Evolutionary conservation across 2,797 vertebrate genomes (phyloP).

Genomic region (Eremophila alpestris): DNA sequence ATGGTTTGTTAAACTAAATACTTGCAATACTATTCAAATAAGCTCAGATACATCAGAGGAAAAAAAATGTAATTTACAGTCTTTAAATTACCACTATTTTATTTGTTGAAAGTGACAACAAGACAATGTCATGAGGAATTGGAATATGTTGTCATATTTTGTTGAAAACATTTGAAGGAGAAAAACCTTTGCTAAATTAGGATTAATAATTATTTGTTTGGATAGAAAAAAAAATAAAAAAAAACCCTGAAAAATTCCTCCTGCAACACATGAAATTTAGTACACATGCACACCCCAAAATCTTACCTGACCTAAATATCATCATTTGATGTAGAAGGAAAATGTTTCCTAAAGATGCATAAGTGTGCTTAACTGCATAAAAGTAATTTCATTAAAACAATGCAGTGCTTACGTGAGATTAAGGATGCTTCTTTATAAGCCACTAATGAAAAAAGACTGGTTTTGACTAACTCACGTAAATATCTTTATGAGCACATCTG

Average conservation of each 20-base stretch:
- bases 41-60: not conserved
- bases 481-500: not conserved
- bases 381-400: not conserved
- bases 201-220: not conserved
- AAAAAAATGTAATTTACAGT: not conserved
- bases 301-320: not conserved
- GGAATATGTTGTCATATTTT: not conserved
- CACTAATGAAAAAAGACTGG: not conserved
- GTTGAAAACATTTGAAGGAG: not conserved
- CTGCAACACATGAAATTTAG: not conserved
- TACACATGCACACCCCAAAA: not conserved
- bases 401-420: not conserved
- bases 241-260: not conserved
- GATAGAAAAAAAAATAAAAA: fast-evolving
- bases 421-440: not conserved
- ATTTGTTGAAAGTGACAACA: not conserved
- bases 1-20: not conserved
- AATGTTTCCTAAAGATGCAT: not conserved
- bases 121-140: not conserved
- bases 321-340: not conserved
- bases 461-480: not conserved
- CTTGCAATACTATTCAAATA: not conserved
- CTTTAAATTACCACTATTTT: not conserved
- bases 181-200: not conserved
- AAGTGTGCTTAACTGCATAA: not conserved